These are phyloP conservation scores for Vimba vimba DNA, from an alignment of 2,113 vertebrate species.

Conservation along the genomic window DNA sequence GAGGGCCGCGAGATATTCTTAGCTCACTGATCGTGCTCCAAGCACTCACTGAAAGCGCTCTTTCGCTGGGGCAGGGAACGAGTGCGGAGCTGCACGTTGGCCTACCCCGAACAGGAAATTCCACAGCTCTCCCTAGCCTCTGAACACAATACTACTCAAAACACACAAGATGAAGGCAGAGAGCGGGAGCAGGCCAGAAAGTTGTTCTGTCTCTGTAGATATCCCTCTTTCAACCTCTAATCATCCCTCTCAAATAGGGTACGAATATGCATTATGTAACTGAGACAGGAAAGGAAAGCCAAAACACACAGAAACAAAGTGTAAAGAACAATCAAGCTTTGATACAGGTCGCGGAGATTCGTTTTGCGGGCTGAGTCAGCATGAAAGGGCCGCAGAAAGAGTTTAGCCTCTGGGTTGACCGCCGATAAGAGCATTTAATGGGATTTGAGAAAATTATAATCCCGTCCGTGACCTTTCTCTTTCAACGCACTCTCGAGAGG, in stretches of 20 bases:
- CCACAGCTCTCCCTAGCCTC: constrained; percentile 69
- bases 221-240: constrained; percentile 58
- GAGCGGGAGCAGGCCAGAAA: constrained; percentile 34
- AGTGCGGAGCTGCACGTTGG: constrained; percentile 73
- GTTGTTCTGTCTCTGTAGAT: constrained; percentile 52
- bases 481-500: constrained; percentile 6
- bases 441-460: constrained; percentile 42
- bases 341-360: constrained; percentile 43
- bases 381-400: not conserved
- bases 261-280: constrained; percentile 59
- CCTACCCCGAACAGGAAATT: constrained; percentile 74
- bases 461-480: constrained; percentile 34
- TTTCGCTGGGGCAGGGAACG: constrained; percentile 48
- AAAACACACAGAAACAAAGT: constrained; percentile 58
- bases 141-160: constrained; percentile 61
- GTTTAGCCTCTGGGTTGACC: constrained; percentile 25
- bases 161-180: constrained; percentile 56
- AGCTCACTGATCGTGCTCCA: constrained; percentile 55
- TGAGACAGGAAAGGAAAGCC: constrained; percentile 54
- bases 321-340: constrained; percentile 60
- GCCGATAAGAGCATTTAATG: constrained; percentile 43
- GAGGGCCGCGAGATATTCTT: constrained; percentile 65
- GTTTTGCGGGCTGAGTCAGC: constrained; percentile 53
- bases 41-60: constrained; percentile 50
- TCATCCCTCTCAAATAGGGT: constrained; percentile 64